A percentile compares a stretch with the other conserved stretches of the same genome.
Evolutionary conservation across 2,888 invertebrate species (phyloP).

Genomic region (Pyrocoelia pectoralis): DNA sequence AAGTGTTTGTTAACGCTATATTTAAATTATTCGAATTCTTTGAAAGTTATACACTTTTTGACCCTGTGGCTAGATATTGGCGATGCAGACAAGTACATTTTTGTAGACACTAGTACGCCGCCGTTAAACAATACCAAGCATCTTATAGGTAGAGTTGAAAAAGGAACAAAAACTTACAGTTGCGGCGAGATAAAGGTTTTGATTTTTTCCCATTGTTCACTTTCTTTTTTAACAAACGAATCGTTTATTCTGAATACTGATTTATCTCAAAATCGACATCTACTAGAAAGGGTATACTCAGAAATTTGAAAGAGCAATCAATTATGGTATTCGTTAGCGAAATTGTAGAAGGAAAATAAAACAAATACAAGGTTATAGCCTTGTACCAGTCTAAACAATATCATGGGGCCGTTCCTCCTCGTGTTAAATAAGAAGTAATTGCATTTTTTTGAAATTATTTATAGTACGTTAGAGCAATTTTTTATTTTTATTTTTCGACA

Average conservation of each 20-base stretch:
- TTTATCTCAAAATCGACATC: background rate
- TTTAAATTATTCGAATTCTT: slow-evolving; percentile 9
- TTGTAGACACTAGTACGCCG: slow-evolving; percentile 34
- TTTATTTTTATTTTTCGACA: background rate
- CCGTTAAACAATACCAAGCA: slow-evolving; percentile 38
- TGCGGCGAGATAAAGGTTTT: slow-evolving; percentile 9
- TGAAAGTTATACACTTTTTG: slow-evolving; percentile 9
- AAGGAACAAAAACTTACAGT: background rate
- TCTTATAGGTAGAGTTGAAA: slow-evolving; percentile 3
- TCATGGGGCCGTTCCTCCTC: background rate
- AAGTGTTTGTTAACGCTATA: slow-evolving; percentile 1
- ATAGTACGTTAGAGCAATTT: background rate
- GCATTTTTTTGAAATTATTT: background rate
- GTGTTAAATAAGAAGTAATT: background rate
- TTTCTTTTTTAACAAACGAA: background rate
- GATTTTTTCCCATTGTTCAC: background rate
- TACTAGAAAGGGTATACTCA: background rate
- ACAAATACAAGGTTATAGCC: background rate
- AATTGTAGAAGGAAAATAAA: background rate
- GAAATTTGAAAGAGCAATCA: background rate
- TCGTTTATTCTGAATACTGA: background rate
- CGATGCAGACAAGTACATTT: slow-evolving; percentile 38
- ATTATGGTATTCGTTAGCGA: background rate
- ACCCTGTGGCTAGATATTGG: slow-evolving; percentile 39
- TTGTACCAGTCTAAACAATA: background rate